Evolutionary conservation across 2,797 vertebrate genomes (phyloP), one percentile per base, ranked within the genome.

Genomic region (Neosilurus hyrtlii): DNA sequence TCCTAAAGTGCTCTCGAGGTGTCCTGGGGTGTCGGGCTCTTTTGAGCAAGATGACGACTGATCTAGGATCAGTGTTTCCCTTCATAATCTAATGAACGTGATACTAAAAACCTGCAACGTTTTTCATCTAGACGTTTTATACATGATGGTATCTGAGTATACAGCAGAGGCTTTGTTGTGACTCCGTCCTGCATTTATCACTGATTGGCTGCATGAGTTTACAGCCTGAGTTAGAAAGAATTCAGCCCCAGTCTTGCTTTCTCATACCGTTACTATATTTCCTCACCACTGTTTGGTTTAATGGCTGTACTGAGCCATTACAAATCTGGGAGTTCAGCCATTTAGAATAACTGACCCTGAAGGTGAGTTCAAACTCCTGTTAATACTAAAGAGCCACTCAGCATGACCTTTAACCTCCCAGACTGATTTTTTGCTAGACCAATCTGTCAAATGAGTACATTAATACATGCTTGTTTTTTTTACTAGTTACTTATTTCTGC

Each of bases 1-100:
- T 61, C 70, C 65, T 78, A 83, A 78, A 83, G 66, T 83, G 66
- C 82, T 68, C 26, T 49, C 18, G 5, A 57, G 18, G 73, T 24
- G 35, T 59, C n/a, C 56, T 22, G 30, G 56, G 72, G 26, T 37
- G 1, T 26, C 49, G 0, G 4, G 26, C 26, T 30, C 63, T 76
- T 18, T 37, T 59, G 72, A 26, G 49, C 14, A 57, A 75, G 30
- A 76, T n/a, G 75, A 35, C 20, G 75, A 30, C 35, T 57, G 22
- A 76, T n/a, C 57, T 37, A 9, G 54, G 73, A 37, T 59, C 54
- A 37, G 54, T 22, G 54, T 75, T 75, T 75, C 73, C 73, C 54
- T 74, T 57, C 26, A 74, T 43, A 59, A 59, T 11, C 0, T 37
- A 59, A 12, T 12, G 9, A 56, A 30, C 30, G 2, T 74, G 26